These are phyloP conservation scores for Pocillopora verrucosa DNA, from an alignment of 64 coral and sea anemone species.

Conservation along the genomic window DNA sequence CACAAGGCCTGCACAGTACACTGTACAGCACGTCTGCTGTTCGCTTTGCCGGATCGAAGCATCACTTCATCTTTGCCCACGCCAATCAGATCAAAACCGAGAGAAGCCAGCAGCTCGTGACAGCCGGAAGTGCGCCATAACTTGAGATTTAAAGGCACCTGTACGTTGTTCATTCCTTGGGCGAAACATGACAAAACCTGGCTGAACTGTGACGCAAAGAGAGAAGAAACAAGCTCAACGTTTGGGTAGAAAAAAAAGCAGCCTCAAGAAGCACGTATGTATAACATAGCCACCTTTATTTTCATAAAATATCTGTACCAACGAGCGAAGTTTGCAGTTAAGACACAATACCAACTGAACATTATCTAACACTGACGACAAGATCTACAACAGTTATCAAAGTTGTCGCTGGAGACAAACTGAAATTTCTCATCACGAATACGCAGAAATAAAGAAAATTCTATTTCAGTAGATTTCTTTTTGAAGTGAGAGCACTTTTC, in stretches of 20 bases:
- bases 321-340: no score
- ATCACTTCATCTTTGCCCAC: slow-evolving; percentile 99
- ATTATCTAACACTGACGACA: no score
- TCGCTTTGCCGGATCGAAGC: slow-evolving; percentile 87
- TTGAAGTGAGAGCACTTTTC: no score
- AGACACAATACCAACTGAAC: no score
- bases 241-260: neutral
- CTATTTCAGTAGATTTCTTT: no score
- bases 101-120: slow-evolving; percentile 91
- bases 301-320: no score
- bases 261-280: neutral
- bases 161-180: slow-evolving; percentile 90
- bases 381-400: no score
- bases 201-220: slow-evolving; percentile 71
- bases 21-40: slow-evolving; percentile 89
- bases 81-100: slow-evolving; percentile 97
- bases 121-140: slow-evolving; percentile 89
- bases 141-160: slow-evolving; percentile 88
- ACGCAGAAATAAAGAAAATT: no score
- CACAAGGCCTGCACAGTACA: slow-evolving; percentile 89
- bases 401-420: no score
- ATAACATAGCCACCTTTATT: no score
- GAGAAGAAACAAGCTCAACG: neutral
- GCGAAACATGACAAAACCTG: slow-evolving; percentile 83
- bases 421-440: no score